These are phyloP conservation scores for Tachina fera DNA, from an alignment of 2,888 invertebrate genomes.

Conservation along the genomic window DNA sequence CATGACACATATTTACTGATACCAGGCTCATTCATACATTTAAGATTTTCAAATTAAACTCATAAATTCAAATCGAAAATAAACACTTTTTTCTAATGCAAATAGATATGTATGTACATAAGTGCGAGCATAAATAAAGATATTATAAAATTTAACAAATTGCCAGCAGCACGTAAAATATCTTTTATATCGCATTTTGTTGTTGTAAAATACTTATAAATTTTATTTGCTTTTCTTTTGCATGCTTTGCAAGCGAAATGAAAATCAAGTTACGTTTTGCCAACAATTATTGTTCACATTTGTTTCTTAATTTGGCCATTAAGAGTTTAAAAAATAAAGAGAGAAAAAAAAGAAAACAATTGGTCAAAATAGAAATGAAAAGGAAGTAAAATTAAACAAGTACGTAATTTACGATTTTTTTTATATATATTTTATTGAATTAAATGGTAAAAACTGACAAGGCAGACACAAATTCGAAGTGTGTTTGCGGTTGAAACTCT, in stretches of 20 bases:
- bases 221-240: not conserved
- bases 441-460: slow-evolving; percentile 70
- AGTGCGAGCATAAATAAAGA: slow-evolving; percentile 33
- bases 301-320: slow-evolving; percentile 53
- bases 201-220: slow-evolving; percentile 15
- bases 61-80: slow-evolving; percentile 41
- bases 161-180: slow-evolving; percentile 36
- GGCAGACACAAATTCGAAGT: slow-evolving; percentile 20
- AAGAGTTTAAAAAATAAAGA: slow-evolving; percentile 24
- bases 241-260: slow-evolving; percentile 27
- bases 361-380: slow-evolving; percentile 42
- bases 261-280: slow-evolving; percentile 48
- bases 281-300: slow-evolving; percentile 31
- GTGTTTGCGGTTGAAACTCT: not conserved
- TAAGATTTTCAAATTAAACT: slow-evolving; percentile 36
- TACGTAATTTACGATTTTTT: slow-evolving; percentile 63
- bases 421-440: slow-evolving; percentile 23
- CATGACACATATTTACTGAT: slow-evolving; percentile 60
- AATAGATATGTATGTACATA: no score
- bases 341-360: slow-evolving; percentile 1
- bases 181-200: not conserved
- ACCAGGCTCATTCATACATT: not conserved
- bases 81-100: slow-evolving; percentile 19
- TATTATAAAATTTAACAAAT: slow-evolving; percentile 38
- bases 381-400: slow-evolving; percentile 60